A percentile compares a stretch with the other conserved stretches of the same genome.
Evolutionary conservation across 2,797 vertebrate genomes (phyloP).

Genomic region (Acanthis flammea): DNA sequence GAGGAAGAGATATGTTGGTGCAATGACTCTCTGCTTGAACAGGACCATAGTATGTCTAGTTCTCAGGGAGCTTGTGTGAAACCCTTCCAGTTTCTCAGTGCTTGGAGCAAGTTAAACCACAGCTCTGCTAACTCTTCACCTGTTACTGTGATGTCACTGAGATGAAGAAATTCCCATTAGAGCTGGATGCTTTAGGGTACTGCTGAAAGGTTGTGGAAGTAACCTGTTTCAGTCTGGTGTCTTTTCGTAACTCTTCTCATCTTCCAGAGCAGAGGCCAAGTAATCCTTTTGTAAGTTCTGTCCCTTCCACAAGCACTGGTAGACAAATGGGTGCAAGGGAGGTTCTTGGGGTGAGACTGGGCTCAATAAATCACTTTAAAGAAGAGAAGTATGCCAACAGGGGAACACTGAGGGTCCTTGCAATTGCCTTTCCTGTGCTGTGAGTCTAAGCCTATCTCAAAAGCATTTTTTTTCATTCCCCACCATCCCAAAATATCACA

Average conservation of each 20-base stretch:
- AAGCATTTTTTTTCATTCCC: neutral
- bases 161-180: neutral
- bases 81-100: neutral
- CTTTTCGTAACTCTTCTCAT: neutral
- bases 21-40: rapidly evolving
- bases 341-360: neutral
- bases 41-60: neutral
- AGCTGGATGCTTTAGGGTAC: neutral
- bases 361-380: neutral
- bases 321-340: neutral
- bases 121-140: neutral
- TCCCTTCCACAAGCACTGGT: neutral
- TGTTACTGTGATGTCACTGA: neutral
- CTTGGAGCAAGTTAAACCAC: neutral
- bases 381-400: neutral
- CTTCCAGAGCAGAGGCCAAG: neutral
- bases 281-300: neutral
- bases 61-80: neutral
- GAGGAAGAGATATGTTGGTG: rapidly evolving
- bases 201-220: neutral
- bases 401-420: neutral
- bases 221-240: neutral
- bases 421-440: neutral
- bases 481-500: neutral
- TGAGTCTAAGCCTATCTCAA: neutral